These are phyloP conservation scores for Cromileptes altivelis DNA, from an alignment of 2,113 vertebrate species.

Conservation along the genomic window DNA sequence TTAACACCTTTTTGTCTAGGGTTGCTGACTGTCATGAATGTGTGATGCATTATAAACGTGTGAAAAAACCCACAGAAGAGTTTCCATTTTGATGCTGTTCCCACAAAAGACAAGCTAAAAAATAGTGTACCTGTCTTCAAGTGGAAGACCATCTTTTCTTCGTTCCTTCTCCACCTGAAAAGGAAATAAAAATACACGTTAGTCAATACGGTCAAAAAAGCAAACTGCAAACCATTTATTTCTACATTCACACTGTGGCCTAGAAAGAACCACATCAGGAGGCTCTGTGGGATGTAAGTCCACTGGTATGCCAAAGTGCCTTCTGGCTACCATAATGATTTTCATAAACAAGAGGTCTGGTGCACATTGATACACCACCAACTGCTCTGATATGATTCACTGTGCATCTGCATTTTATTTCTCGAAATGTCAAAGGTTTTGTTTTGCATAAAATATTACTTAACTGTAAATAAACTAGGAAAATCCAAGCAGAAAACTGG, in stretches of 20 bases:
- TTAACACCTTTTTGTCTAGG: background rate
- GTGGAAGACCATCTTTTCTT: conserved; percentile 88
- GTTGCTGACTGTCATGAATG: background rate
- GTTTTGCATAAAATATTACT: conserved; percentile 24
- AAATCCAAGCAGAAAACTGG: conserved; percentile 15
- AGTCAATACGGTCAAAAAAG: background rate
- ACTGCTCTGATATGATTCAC: background rate
- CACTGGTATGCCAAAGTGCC: background rate
- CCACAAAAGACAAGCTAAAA: background rate
- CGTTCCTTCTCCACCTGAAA: conserved; percentile 92
- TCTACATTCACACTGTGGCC: background rate
- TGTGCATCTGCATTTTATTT: background rate
- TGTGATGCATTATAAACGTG: conserved; percentile 10
- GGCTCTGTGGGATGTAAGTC: background rate
- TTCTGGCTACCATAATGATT: background rate
- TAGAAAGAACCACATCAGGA: background rate
- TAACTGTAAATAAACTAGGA: conserved; percentile 33
- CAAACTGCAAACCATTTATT: background rate
- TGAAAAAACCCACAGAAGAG: background rate
- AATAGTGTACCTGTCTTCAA: conserved; percentile 90
- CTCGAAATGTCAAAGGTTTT: background rate
- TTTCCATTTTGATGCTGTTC: background rate
- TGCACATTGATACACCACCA: background rate
- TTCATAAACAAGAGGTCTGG: conserved; percentile 5
- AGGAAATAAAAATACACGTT: conserved; percentile 37